Base-by-base conservation (phyloP, 2,797 vertebrate genomes). In the Poliocrania exsul region DNA sequence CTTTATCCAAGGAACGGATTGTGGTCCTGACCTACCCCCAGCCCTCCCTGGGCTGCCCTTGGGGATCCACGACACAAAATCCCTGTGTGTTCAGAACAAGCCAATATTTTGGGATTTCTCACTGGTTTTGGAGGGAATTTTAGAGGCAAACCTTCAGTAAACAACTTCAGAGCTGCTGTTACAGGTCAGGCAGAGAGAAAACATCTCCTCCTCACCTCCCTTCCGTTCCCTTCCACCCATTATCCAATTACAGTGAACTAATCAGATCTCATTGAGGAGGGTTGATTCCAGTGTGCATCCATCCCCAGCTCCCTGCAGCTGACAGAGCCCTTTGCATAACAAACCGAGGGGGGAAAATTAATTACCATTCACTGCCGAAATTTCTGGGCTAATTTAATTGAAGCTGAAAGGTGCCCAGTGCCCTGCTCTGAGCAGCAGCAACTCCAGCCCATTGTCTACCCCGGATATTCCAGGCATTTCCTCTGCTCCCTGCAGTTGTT, bases 211-310 rank as follows among this genome's bases (percentile, higher is more conserved):
- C 47, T 77, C 57, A 81, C 33, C 57, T 84, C 42, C 49, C 38
- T 57, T 81, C 44, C 3, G 0, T 64, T 86, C 80, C 78, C 40
- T 14, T 65, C 67, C 51, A 64, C 66, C 67, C 65, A 3, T 95
- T 90, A 95, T 83, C 95, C 90, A 96, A 69, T 96, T 94, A 95
- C 38, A 84, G 88, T n/a, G 58, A 94, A 89, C 77, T 86, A 88
- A 85, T 95, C 88, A 71, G 71, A 89, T 75, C 90, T 74, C 31
- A 42, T 46, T 5, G 11, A 79, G 24, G 29, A 11, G 24, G 56
- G 86, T 31, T 31, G 79, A 82, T 91, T 35, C 88, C 86, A 60
- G 42, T 0, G 20, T 11, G 40, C 19, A 7, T 31, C 67, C 16
- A 18, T 73, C 85, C 65, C 47, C 79, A 44, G 24, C 83, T 73